These are phyloP conservation scores for Ptychobarbus kaznakovi DNA, from an alignment of 2,797 vertebrate species.

Conservation along the genomic window DNA sequence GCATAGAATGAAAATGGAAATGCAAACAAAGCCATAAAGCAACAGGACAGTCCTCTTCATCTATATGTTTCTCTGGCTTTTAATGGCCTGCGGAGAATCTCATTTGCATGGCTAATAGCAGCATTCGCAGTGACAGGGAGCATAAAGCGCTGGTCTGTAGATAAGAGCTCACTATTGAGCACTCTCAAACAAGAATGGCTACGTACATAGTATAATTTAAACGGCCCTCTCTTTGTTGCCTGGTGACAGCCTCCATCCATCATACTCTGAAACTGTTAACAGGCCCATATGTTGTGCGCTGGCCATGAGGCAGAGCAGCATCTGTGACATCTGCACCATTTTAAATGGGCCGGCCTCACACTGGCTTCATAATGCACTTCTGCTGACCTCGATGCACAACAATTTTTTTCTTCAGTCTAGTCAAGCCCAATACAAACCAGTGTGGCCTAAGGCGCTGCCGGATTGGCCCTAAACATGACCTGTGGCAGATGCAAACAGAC, in stretches of 20 bases:
- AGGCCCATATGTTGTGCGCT: constrained; percentile 76
- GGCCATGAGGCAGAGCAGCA: constrained; percentile 68
- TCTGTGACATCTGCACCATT: constrained; percentile 70
- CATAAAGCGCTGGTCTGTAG: constrained; percentile 38
- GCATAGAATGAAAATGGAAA: constrained; percentile 46
- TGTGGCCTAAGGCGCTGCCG: neutral
- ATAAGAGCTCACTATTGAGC: constrained; percentile 46
- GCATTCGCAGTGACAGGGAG: constrained; percentile 25
- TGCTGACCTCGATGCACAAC: constrained; percentile 65
- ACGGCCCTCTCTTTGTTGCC: constrained; percentile 55
- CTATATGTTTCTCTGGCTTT: constrained; percentile 41
- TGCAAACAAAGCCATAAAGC: constrained; percentile 56
- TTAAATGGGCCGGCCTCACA: constrained; percentile 48
- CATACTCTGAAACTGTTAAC: constrained; percentile 74
- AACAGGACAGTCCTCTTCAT: constrained; percentile 34
- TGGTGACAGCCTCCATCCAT: constrained; percentile 79
- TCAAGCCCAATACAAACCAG: neutral
- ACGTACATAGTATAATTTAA: constrained; percentile 53
- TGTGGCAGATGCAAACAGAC: neutral
- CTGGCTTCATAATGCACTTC: constrained; percentile 64
- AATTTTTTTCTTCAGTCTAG: constrained; percentile 5
- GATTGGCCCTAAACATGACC: neutral
- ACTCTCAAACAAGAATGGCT: constrained; percentile 42
- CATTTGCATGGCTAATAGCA: constrained; percentile 62
- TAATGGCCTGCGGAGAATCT: constrained; percentile 21